Percentiles rank a stretch among this genome's conserved stretches.
Conservation (phyloP, 2,888 invertebrate genomes). For the Lycaena phlaeas region DNA sequence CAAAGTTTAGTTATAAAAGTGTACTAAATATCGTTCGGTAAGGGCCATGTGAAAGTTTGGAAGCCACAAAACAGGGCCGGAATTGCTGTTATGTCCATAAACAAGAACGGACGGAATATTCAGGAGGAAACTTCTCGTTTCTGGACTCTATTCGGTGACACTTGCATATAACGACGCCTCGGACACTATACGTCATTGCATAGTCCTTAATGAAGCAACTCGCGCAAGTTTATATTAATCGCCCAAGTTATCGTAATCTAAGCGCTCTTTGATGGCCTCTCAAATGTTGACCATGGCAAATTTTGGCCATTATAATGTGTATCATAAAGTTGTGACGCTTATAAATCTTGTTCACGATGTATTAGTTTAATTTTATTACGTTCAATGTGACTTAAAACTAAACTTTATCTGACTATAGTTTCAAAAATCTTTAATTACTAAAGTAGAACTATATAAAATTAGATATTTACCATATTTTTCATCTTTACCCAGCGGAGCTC, state of each 20-base stretch:
- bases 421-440: no score
- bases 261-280: slow-evolving; percentile 63
- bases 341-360: background rate
- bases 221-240: slow-evolving; percentile 45
- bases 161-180: slow-evolving; percentile 61
- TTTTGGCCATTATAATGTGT: slow-evolving; percentile 14
- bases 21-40: no score
- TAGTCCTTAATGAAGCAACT: slow-evolving; percentile 62
- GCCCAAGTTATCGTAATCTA: slow-evolving; percentile 57
- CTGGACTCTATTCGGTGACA: slow-evolving; percentile 44
- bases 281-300: slow-evolving; percentile 32
- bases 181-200: slow-evolving; percentile 54
- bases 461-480: no score
- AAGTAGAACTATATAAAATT: no score
- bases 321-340: background rate
- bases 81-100: slow-evolving; percentile 49
- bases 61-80: slow-evolving; percentile 47
- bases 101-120: slow-evolving; percentile 63
- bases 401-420: no score
- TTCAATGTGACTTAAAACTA: no score
- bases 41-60: slow-evolving; percentile 40
- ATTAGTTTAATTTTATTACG: no score
- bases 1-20: no score
- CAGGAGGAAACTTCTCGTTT: slow-evolving; percentile 61
- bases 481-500: no score